Percentiles rank a stretch among this genome's conserved stretches.
Evolutionary conservation across 1,140 invertebrate species (phyloP).

Genomic region (Sarcophaga peregrina): DNA sequence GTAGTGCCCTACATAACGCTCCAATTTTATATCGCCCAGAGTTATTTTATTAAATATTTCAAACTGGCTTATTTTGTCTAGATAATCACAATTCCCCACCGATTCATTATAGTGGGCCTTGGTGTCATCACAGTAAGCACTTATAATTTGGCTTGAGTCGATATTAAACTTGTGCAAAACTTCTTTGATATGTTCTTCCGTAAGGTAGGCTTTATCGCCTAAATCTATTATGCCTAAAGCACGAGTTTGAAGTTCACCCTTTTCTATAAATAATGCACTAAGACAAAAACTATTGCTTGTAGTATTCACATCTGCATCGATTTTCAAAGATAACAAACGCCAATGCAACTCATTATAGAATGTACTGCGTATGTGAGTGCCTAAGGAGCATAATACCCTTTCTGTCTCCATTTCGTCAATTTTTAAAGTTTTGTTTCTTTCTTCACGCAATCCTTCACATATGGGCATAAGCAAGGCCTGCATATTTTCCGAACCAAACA

Average conservation of each 20-base stretch:
- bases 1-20: background rate
- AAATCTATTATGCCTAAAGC: background rate
- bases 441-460: background rate
- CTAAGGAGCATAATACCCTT: background rate
- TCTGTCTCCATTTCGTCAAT: background rate
- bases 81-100: background rate
- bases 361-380: background rate
- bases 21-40: background rate
- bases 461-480: background rate
- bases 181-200: background rate
- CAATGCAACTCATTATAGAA: background rate
- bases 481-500: conserved; percentile 3
- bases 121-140: background rate
- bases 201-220: background rate
- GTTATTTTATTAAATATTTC: background rate
- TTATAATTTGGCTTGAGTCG: background rate
- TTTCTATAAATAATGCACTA: background rate
- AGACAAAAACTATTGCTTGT: background rate
- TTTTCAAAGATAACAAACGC: conserved; percentile 18
- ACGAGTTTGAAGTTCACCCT: background rate
- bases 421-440: background rate
- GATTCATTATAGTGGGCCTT: background rate
- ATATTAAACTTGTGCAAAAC: conserved; percentile 17
- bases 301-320: conserved; percentile 1
- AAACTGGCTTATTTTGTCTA: background rate